Base-by-base conservation (phyloP, 2,797 vertebrate genomes). In the Lutjanus campechanus region DNA sequence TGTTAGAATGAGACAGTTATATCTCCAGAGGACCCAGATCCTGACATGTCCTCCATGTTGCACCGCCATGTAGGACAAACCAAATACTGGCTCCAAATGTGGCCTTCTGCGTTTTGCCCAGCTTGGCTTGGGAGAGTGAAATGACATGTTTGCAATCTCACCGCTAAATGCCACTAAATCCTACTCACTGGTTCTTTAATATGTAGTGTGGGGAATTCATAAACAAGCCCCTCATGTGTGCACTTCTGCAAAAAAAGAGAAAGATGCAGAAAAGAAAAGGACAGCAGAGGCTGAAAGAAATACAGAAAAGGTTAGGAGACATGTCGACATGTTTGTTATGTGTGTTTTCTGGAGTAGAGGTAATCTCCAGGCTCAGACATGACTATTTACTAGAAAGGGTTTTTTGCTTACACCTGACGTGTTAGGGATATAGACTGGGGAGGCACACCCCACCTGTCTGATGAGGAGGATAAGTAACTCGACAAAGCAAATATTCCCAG, bases 301-400 rank as follows among this genome's bases (percentile, higher is more conserved):
- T 44, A 36, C 51, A 55, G 43, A 29, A 72, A 82, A 69, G 77
- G 59, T 81, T 50, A 65, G 49, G 71, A 69, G 66, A 83, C 36
- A 59, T 64, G 47, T 53, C 6, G 51, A 41, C 69, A 64, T 80
- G 67, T 83, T 77, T 89, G 71, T 69, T 76, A n/a, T 82, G 74
- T 69, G 10, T 70, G 69, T 79, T 76, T 65, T 75, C 29, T 55
- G 25, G 43, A 50, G 62, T 20, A 43, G 62, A 65, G 25, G 47
- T 85, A 86, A 91, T 92, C 89, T 77, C 56, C 11, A 9, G 76
- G 72, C 88, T 92, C 90, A 91, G 85, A 85, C 89, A 60, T 88
- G 83, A 78, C 85, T 91, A 83, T 92, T 93, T 92, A 81, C 71
- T 72, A 79, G 64, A 50, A 68, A 7, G 6, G 16, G 69, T 67